Base-by-base conservation (phyloP, 2,113 vertebrate species). In the Polyodon spathula region DNA sequence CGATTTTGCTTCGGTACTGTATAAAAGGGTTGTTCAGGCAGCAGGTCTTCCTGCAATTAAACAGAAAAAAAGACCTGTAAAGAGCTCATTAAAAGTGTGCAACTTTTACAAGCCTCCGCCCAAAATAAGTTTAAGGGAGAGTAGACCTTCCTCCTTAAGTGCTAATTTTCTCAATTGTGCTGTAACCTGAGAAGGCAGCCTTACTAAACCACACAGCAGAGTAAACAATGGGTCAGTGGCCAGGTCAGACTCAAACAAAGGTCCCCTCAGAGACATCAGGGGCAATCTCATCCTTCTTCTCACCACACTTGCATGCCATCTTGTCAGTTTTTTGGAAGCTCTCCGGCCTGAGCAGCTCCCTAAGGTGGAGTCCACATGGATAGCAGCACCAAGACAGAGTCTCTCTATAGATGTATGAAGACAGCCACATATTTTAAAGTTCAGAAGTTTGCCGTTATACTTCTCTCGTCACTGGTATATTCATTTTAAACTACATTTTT, bases 241-340 rank as follows among this genome's bases (percentile, higher is more conserved):
- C 77, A 79, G 81, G 88, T 87, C 85, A 87, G 76, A 76, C 70
- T 69, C 58, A 71, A 79, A 90, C 85, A 90, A 89, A 89, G 86
- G 80, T 84, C 86, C 76, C 78, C 72, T 78, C 69, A 70, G 68
- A 84, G 71, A 89, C 79, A 84, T 84, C 86, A 89, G 70, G 73
- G 84, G 75, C 86, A 75, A 70, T 73, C 60, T 76, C 73, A 79
- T 78, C 84, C 75, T 70, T 76, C 69, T 81, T 78, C 80, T 81
- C 79, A 76, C 76, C 67, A 75, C 66, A 73, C 67, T 75, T 74
- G 68, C 70, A 69, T 69, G 71, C 73, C 58, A 51, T 60, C 41
- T 46, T 67, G 50, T 27, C 69, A 58, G 68, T 75, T 81, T 80
- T 72, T 76, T 62, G 68, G 74, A 69, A 63, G 61, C 68, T 61